Conservation (phyloP, 2,113 vertebrate species). For the Empidonax alnorum region DNA sequence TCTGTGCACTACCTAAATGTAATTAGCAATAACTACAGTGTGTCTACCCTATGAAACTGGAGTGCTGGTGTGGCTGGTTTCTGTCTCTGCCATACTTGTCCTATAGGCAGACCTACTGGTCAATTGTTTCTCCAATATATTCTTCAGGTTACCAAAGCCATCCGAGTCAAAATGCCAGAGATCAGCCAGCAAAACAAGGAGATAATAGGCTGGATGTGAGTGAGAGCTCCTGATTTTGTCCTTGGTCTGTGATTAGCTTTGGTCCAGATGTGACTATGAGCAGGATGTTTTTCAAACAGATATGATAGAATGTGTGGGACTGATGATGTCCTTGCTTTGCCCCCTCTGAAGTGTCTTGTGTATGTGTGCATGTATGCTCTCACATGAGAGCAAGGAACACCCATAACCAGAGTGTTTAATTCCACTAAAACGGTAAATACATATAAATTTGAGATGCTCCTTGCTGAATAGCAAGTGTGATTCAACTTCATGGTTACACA, state of each 20-base stretch:
- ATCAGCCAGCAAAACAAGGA: not conserved
- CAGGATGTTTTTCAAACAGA: not conserved
- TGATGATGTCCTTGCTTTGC: not conserved
- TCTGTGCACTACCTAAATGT: not conserved
- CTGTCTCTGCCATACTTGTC: not conserved
- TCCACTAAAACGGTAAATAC: not conserved
- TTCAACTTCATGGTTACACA: not conserved
- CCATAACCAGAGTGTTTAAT: not conserved
- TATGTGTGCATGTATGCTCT: not conserved
- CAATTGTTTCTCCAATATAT: not conserved
- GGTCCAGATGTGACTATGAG: not conserved
- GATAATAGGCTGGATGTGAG: not conserved
- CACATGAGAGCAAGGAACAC: not conserved
- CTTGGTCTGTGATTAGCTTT: not conserved
- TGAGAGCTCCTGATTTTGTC: not conserved
- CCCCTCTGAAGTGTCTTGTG: not conserved
- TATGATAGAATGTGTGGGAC: not conserved
- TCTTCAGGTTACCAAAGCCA: not conserved
- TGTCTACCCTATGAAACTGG: not conserved
- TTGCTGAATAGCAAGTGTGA: not conserved
- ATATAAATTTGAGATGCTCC: not conserved
- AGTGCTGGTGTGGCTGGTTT: not conserved
- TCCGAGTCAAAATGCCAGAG: not conserved
- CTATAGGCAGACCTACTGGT: not conserved
- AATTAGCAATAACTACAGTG: not conserved